Base-by-base conservation (phyloP, 2,797 vertebrate species). In the Sciurus vulgaris region DNA sequence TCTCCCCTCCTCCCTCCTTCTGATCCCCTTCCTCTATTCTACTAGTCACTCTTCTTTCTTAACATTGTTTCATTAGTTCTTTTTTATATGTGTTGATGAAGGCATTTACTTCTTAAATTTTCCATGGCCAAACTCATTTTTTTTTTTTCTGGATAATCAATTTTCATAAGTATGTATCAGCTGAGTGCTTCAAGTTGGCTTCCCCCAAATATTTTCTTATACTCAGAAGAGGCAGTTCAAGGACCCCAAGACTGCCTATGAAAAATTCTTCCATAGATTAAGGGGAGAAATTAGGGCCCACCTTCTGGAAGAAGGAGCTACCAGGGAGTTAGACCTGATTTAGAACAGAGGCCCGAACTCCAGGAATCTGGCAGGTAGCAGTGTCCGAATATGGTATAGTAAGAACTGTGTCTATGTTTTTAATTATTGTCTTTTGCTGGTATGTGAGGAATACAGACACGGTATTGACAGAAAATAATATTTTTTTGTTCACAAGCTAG, bases 161-260 rank as follows among this genome's bases (percentile, higher is more conserved):
- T 91, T 93, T 89, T 47, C 35, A 41, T 38, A 73, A 38, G 2
- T 86, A 77, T 83, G n/a, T 67, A 70, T 78, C 30, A 77, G 47
- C 20, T 72, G 28, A 77, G 56, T 38, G 49, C 73, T 88, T 96
- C 72, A 26, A 67, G 38, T 44, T 67, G 59, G 38, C 56, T 83
- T 87, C 56, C 28, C 30, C 30, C 61, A 70, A 86, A 38, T n/a
- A 54, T 86, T 70, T 92, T 81, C 59, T 89, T n/a, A 61, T 82
- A 30, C n/a, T 82, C 82, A 13, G 69, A 18, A 61, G 41, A 85
- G 78, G 72, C 22, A 91, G 56, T 49, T 67, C 26, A 47, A 76
- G 59, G 49, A 7, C 24, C 38, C 24, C 9, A 5, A 79, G 61
- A 72, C 20, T 51, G 41, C 7, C 35, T 61, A 3, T 35, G 33